Base-by-base conservation (phyloP, 1,140 invertebrate genomes). In the Formica exsecta region DNA sequence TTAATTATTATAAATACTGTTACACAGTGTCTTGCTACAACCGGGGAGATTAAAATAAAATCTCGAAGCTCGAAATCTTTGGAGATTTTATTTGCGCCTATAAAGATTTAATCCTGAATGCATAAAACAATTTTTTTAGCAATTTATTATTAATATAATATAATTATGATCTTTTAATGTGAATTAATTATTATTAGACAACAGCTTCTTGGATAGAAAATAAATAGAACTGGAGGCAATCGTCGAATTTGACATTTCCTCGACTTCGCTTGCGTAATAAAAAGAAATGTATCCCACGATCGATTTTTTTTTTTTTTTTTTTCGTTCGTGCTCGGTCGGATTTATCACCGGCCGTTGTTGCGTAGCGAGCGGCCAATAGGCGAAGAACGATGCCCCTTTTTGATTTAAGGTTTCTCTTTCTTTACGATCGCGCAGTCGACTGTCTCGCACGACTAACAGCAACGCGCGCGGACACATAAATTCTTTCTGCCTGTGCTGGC, bases 1-100 rank as follows among this genome's bases (percentile, higher is more conserved):
- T 91, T 91, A 91, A 91, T 90, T 91, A 91, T 91, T 90, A 91
- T 90, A 90, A 91, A 90, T 91, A 90, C 89, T 91, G 90, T 91
- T 91, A 91, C 89, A 91, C 89, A 91, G 90, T 91, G 89, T 91
- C 90, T 91, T 91, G 90, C 90, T 90, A 90, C 89, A 90, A 81
- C 87, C 88, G 90, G 84, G 84, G 90, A 90, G 90, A 91, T 91
- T 90, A 65, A 90, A 91, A 90, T 90, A 90, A 91, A 91, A 90
- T 90, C 90, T 90, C 90, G 86, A 88, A 88, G 87, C 90, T 91
- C 90, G 90, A 91, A 80, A 41, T 25, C 48, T 57, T 54, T 64
- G 57, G 32, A 51, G 71, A 80, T 83, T 86, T 89, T 68, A 88
- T 89, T 84, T 41, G 41, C 29, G 4, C 68, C 54, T n/a, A 25